These are phyloP conservation scores for Oligia strigilis DNA, from an alignment of 2,888 invertebrate genomes.

Conservation along the genomic window DNA sequence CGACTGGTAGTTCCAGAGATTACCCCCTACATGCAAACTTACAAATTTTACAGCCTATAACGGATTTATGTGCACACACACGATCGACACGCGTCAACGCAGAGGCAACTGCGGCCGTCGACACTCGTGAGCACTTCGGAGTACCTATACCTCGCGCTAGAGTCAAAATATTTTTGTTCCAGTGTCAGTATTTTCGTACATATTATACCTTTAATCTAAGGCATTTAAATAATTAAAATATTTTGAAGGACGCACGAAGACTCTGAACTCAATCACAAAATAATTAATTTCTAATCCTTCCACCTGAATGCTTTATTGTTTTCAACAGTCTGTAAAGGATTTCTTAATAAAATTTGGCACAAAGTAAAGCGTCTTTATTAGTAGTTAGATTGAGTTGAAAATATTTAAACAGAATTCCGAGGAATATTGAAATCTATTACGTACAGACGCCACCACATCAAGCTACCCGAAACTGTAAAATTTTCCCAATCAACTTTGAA, in stretches of 20 bases:
- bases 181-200: neutral
- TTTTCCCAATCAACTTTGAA: no score
- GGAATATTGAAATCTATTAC: neutral
- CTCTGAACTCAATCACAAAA: slow-evolving; percentile 24
- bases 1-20: no score
- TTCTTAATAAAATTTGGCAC: slow-evolving; percentile 48
- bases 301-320: slow-evolving; percentile 54
- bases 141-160: neutral
- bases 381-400: slow-evolving; percentile 12
- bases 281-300: slow-evolving; percentile 52
- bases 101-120: no score
- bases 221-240: neutral
- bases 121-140: no score
- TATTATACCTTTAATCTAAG: no score
- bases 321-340: slow-evolving; percentile 49
- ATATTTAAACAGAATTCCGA: neutral
- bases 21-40: no score
- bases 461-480: no score
- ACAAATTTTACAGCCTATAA: neutral
- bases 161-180: neutral
- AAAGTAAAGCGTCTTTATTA: neutral
- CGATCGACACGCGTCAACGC: no score
- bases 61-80: neutral
- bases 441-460: no score
- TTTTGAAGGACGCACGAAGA: neutral